Evolutionary conservation across 1,140 invertebrate genomes (phyloP).

Genomic region (Nasonia giraulti): DNA sequence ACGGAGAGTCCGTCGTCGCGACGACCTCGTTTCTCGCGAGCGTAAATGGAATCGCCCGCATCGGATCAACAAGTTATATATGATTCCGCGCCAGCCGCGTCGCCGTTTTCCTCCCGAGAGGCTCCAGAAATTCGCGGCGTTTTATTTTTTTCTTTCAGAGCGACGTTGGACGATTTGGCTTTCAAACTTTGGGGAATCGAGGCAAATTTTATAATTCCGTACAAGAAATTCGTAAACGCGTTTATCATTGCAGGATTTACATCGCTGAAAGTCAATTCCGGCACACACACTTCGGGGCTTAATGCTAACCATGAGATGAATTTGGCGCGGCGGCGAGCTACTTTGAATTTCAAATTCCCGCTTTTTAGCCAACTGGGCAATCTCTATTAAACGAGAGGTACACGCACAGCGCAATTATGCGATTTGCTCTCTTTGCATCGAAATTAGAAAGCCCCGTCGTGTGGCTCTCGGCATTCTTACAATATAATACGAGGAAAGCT

Average conservation of each 20-base stretch:
- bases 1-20: background rate
- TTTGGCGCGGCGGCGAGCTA: background rate
- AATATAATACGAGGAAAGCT: background rate
- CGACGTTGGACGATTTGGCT: background rate
- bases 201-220: too few relatives aligned
- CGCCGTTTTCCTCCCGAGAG: too few relatives aligned
- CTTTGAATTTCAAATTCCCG: background rate
- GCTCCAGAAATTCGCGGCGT: too few relatives aligned
- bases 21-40: constrained; percentile 18
- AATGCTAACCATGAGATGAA: background rate
- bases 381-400: background rate
- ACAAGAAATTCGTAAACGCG: too few relatives aligned
- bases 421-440: background rate
- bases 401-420: too few relatives aligned
- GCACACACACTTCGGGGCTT: background rate
- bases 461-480: background rate
- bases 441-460: background rate
- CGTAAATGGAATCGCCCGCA: constrained; percentile 16
- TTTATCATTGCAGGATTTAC: too few relatives aligned
- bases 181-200: background rate
- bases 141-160: too few relatives aligned
- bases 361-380: background rate
- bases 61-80: constrained; percentile 20
- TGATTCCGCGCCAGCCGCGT: background rate
- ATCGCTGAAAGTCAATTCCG: too few relatives aligned